A percentile compares a stretch with the other conserved stretches of the same genome.
These are phyloP conservation scores for Drosophila limbata DNA, from an alignment of 2,888 invertebrate genomes.

Conservation along the genomic window DNA sequence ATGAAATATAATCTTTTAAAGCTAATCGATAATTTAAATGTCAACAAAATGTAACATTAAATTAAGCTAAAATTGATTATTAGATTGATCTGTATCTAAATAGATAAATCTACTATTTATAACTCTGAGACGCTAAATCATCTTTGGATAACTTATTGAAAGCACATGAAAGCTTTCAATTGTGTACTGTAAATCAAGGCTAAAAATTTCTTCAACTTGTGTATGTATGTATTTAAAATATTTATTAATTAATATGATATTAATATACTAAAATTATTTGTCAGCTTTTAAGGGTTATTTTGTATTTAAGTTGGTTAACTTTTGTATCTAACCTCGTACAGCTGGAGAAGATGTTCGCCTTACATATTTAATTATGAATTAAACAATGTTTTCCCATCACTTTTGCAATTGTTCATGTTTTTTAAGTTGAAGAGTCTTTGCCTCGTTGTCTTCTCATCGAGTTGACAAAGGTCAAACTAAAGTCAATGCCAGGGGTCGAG, in stretches of 20 bases:
- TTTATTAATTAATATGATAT: not conserved
- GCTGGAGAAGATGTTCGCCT: constrained; percentile 16
- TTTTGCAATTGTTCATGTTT: constrained; percentile 40
- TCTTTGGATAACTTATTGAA: not conserved
- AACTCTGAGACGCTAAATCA: constrained; percentile 1
- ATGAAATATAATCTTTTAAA: not conserved
- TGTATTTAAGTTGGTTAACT: not conserved
- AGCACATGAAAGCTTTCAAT: constrained; percentile 2
- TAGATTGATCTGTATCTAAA: not conserved
- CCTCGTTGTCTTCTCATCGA: constrained; percentile 17
- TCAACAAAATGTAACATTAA: not conserved
- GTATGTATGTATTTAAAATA: constrained; percentile 2
- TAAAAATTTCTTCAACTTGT: constrained; percentile 10
- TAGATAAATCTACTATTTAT: constrained; percentile 19
- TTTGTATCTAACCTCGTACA: constrained; percentile 25
- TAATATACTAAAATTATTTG: not conserved
- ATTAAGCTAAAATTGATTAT: not conserved
- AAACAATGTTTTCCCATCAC: constrained; percentile 46
- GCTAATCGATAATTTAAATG: not conserved
- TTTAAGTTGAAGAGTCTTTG: constrained; percentile 9
- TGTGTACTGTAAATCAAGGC: not conserved
- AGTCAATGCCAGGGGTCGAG: constrained; percentile 65
- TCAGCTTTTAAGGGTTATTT: not conserved
- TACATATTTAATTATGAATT: constrained; percentile 56
- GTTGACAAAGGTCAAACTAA: constrained; percentile 64